phyloP scores from a whole-genome alignment of 2,797 vertebrate species.

The Novumbra hubbsi region DNA sequence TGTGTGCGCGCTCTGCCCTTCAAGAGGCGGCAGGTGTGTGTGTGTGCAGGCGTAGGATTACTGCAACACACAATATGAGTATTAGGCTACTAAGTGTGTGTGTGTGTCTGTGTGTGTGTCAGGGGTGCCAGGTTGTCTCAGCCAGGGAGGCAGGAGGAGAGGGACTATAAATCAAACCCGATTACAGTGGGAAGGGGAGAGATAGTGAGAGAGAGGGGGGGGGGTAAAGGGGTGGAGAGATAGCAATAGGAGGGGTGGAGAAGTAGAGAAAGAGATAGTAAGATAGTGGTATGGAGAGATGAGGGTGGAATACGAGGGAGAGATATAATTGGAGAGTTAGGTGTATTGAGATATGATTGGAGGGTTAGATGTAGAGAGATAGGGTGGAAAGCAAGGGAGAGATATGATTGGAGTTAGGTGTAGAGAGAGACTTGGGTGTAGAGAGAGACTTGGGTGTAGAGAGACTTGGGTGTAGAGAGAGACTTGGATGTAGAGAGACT shows the following conservation, averaged over 20 bases:
- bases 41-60: conserved; percentile 5
- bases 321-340: no score
- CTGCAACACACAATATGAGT: conserved; percentile 27
- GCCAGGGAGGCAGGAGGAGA: conserved; percentile 89
- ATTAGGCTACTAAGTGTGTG: conserved; percentile 31
- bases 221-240: no score
- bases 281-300: no score
- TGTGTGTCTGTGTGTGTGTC: conserved; percentile 32
- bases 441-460: no score
- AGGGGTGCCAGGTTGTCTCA: conserved; percentile 97
- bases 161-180: conserved; percentile 96
- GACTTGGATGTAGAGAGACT: no score
- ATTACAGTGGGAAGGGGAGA: conserved; percentile 87
- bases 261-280: neutral
- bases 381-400: no score
- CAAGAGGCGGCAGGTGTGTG: conserved; percentile 8
- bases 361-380: no score
- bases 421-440: no score
- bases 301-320: no score
- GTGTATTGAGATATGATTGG: conserved; percentile 54
- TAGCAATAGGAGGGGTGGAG: conserved; percentile 54
- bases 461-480: no score
- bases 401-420: no score
- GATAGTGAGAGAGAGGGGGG: neutral
- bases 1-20: neutral